Percentiles rank a stretch among this genome's conserved stretches.
Conservation (phyloP, 1,140 invertebrate species). For the Drosophila kepulauana region DNA sequence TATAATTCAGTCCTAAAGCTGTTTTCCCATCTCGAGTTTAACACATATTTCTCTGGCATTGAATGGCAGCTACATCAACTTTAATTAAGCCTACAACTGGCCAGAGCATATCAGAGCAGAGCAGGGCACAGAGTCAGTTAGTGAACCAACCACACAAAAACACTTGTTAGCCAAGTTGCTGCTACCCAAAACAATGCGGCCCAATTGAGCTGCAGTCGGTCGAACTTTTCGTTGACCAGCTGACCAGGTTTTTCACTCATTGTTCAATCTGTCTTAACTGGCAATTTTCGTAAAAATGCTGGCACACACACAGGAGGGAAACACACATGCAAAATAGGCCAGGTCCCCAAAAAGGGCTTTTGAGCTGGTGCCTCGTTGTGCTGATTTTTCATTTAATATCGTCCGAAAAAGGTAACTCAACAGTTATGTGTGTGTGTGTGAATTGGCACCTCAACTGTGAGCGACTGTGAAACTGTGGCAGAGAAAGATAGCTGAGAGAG, state of each 20-base stretch:
- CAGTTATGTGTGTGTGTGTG: constrained; percentile 1
- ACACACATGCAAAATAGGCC: constrained; percentile 51
- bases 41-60: constrained; percentile 23
- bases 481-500: constrained; percentile 16
- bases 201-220: constrained; percentile 27
- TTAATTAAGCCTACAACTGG: constrained; percentile 42
- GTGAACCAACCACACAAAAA: constrained; percentile 38
- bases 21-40: constrained; percentile 22
- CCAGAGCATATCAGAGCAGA: background rate
- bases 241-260: constrained; percentile 8
- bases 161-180: constrained; percentile 52
- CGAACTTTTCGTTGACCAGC: constrained; percentile 13
- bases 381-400: constrained; percentile 73
- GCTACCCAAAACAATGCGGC: constrained; percentile 40
- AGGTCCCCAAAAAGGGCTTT: constrained; percentile 17
- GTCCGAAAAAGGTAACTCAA: constrained; percentile 28
- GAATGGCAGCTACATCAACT: constrained; percentile 34
- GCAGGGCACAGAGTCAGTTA: constrained; percentile 12
- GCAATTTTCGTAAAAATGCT: constrained; percentile 74
- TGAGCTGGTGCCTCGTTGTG: constrained; percentile 24
- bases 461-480: background rate
- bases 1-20: background rate
- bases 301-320: constrained; percentile 10
- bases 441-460: constrained; percentile 22
- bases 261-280: constrained; percentile 60